Evolutionary conservation across 2,888 invertebrate genomes (phyloP), one percentile per base, ranked within the genome.

Genomic region (Lymantria monacha): DNA sequence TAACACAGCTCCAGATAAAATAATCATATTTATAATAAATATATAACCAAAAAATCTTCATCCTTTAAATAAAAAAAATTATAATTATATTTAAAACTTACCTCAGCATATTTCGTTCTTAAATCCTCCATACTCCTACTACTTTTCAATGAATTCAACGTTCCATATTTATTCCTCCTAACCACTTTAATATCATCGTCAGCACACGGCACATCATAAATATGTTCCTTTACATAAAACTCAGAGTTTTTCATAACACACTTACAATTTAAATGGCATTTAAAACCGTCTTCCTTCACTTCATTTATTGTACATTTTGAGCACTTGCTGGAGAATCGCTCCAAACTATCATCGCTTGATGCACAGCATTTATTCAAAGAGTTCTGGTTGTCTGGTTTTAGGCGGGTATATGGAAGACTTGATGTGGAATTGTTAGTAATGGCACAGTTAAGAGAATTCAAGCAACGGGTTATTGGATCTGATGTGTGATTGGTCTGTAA

Each of bases 201-300:
- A 0, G 40, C 77, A 70, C 85, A 93, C 0, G 94, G 94, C 61
- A 93, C 93, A 59, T 94, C 94, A 69, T 94, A 94, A 30, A 94
- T 93, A 62, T 93, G 94, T 61, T 94, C 94, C 0, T 78, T 74
- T 0, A 85, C 54, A 37, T 81, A 87, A 55, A 88, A 90, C 53
- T 82, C 79, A 0, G 86, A 85, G 22, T 74, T 83, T 42, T 74
- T 61, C 33, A 54, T 59, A 40, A 70, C 71, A 60, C 87, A 88
- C 9, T 81, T 79, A 68, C 89, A 89, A 14, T 75, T 81, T 3
- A 91, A 66, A 70, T 91, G 88, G 48, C 91, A 91, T 66, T 87
- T 87, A 41, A 91, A 91, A 0, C 77, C 62, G 0, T 71, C 70
- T 13, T 75, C 61, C 44, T 75, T 83, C 0, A 74, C 77, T 10